Base-by-base conservation (phyloP, 2,797 vertebrate species). In the Cetoscarus ocellatus region DNA sequence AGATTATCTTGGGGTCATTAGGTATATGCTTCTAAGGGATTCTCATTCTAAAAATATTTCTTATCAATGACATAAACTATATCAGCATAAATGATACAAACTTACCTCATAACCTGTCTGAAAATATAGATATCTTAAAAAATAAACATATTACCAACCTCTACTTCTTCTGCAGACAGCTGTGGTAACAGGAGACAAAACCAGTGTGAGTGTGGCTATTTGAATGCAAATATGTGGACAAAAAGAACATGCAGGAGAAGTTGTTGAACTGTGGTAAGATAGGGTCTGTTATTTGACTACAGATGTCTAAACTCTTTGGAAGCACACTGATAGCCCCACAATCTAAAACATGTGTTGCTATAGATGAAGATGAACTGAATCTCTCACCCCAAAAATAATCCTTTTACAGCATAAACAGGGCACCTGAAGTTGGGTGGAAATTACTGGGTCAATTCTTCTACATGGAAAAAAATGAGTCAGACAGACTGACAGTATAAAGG, bases 391-490 rank as follows among this genome's bases (percentile, higher is more conserved):
- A 64, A 45, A 69, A 75, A 50, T 52, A 81, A 88, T 77, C 70
- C 57, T 80, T 71, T 79, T 49, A 73, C 11, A 63, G 58, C 58
- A 62, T 27, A 75, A 85, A 61, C 76, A 72, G 85, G 80, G 43
- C 81, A 91, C 55, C 77, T 79, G 80, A 75, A 65, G 67, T 56
- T 58, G 62, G 69, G 67, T 62, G 60, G 62, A 52, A 69, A 70
- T 78, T 84, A 83, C 53, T 90, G 68, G 86, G 86, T 89, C 86
- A 81, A 47, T 19, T 12, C 55, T 73, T 34, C 59, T 1, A 70
- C 49, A 66, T 17, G 66, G 39, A 64, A 40, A 66, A 66, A 48
- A 55, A 27, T 54, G 15, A 48, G 53, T 3, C 14, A 27, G 44
- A 67, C 10, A 61, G 48, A 72, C 50, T 42, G 60, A 48, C n/a